phyloP scores from a whole-genome alignment of 1,140 invertebrate genomes.

The Drosophila nasuta region DNA sequence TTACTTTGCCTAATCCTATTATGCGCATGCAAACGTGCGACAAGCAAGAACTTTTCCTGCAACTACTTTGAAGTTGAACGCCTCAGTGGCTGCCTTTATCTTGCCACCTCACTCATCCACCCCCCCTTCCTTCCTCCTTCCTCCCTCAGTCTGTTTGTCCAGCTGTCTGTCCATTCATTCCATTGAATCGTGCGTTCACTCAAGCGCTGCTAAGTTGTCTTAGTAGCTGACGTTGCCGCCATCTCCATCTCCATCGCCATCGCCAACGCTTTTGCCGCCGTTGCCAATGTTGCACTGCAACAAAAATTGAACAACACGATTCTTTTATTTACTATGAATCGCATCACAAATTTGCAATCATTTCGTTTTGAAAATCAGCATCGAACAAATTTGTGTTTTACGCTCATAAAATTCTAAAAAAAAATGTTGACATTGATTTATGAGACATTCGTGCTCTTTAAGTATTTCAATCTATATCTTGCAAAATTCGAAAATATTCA shows the following conservation, averaged over 20 bases:
- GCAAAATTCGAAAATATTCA: not conserved
- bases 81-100: constrained; percentile 56
- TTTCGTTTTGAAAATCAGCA: not conserved
- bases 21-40: constrained; percentile 81
- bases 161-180: constrained; percentile 61
- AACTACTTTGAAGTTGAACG: constrained; percentile 78
- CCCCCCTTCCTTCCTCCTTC: not conserved
- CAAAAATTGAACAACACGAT: constrained; percentile 25
- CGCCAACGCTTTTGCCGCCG: too few species aligned
- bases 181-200: constrained; percentile 78
- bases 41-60: constrained; percentile 67
- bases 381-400: too few species aligned
- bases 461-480: not conserved
- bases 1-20: constrained; percentile 82
- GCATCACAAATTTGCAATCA: too few species aligned
- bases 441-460: not conserved
- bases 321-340: too few species aligned
- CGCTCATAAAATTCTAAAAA: not conserved
- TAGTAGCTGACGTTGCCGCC: constrained; percentile 47
- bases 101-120: constrained; percentile 5
- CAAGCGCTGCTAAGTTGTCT: constrained; percentile 77
- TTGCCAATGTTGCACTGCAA: constrained; percentile 53
- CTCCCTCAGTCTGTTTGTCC: constrained; percentile 38
- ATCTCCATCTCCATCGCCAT: too few species aligned
- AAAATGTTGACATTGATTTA: constrained; percentile 10